Evolutionary conservation across 2,797 vertebrate species (phyloP), one percentile per base, ranked within the genome.

Genomic region (Syngnathus acus): DNA sequence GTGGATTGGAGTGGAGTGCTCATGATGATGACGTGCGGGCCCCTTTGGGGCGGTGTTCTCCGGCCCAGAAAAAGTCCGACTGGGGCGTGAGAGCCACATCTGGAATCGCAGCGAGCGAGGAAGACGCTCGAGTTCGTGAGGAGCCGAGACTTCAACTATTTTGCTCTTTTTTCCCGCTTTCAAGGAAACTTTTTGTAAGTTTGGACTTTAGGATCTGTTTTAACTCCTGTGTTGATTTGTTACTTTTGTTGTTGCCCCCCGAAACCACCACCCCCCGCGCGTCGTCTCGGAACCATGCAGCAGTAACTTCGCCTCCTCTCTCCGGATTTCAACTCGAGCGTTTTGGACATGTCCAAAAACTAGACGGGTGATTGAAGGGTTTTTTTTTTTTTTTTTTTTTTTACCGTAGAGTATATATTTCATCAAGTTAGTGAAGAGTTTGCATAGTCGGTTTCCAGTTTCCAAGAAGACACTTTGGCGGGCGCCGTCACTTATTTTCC

Each of bases 21-120:
- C 76, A 45, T 32, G 26, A 63, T 82, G 82, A 82, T 92, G 91
- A 92, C 90, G 91, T 87, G 83, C 78, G 54, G 69, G 81, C 82
- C 85, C 82, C 76, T 26, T 71, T 81, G 86, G 91, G 91, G 91
- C 90, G 91, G 90, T 88, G 90, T 90, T 90, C 83, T 86, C 85
- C 84, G 86, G 82, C 86, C 79, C 79, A 83, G 86, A 79, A 60
- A 83, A 70, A 76, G 74, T 73, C 74, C n/a, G 82, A 82, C 78
- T 84, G 78, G 84, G 86, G 85, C 83, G 86, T 84, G 83, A 81
- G 79, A 79, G 75, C 80, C 84, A 88, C 91, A 91, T 92, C 90
- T 92, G 91, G 90, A 90, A 88, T 89, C 89, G 88, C 86, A 84
- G 77, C 84, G 75, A 14, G 75, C 76, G 73, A 84, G 70, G 53